These are phyloP conservation scores for Zoroaster sp. DNA, from an alignment of 53 echinoderm and acorn worm species.

Conservation along the genomic window DNA sequence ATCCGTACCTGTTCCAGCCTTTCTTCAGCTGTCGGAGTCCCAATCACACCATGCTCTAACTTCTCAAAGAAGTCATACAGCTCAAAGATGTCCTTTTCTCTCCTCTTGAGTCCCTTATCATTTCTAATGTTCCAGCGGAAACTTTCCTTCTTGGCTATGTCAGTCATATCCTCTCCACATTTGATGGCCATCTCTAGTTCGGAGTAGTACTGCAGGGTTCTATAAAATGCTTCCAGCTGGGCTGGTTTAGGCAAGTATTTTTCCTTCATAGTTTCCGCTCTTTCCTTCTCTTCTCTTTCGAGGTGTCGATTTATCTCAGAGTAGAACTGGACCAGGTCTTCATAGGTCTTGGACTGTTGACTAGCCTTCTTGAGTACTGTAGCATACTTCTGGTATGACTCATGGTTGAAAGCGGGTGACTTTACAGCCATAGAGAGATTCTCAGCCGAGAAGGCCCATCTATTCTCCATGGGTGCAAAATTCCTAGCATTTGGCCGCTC, in stretches of 20 bases:
- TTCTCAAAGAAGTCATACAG: slow-evolving; percentile 74
- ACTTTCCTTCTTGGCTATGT: slow-evolving; percentile 36
- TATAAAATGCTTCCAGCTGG: slow-evolving; percentile 71
- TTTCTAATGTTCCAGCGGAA: slow-evolving; percentile 59
- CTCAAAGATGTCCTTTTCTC: slow-evolving; percentile 66
- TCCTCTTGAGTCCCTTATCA: slow-evolving; percentile 61
- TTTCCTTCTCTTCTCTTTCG: slow-evolving; percentile 48
- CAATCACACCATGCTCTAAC: slow-evolving; percentile 63
- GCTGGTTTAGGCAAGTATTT: slow-evolving; percentile 69
- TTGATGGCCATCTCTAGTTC: slow-evolving; percentile 73
- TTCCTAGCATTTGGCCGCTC: slow-evolving; percentile 65
- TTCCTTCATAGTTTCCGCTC: slow-evolving; percentile 38
- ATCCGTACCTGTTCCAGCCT: slow-evolving; percentile 62
- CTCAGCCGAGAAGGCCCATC: slow-evolving; percentile 53
- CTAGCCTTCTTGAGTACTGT: slow-evolving; percentile 64
- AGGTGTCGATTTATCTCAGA: slow-evolving; percentile 60
- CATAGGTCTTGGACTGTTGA: slow-evolving; percentile 62
- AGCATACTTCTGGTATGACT: slow-evolving; percentile 75
- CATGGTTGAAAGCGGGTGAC: slow-evolving; percentile 71
- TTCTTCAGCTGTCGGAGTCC: slow-evolving; percentile 28
- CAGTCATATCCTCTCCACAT: slow-evolving; percentile 49
- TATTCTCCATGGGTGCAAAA: slow-evolving; percentile 54
- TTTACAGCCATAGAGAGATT: slow-evolving; percentile 57
- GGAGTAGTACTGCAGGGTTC: slow-evolving; percentile 64
- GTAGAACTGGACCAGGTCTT: slow-evolving; percentile 72